Conservation (phyloP, 2,797 vertebrate species). For the Pangasius macronema region DNA sequence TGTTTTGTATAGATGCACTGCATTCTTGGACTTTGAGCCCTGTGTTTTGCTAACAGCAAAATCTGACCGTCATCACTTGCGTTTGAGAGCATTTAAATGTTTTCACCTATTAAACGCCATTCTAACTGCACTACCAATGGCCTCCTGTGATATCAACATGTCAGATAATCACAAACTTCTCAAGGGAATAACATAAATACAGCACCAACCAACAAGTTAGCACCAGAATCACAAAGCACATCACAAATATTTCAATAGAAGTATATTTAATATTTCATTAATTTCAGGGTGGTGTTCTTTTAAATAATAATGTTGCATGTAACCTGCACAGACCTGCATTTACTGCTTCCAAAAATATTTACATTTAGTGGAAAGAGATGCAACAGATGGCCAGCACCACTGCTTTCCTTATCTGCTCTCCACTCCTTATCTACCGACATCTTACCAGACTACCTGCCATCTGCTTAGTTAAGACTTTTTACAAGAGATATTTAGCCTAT, state of each 20-base stretch:
- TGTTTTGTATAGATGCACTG: neutral
- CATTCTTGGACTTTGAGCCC: neutral
- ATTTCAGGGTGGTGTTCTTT: neutral
- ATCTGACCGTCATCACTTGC: neutral
- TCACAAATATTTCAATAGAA: no score
- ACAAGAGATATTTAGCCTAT: neutral
- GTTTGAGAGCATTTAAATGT: neutral
- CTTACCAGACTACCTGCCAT: slow-evolving; percentile 14
- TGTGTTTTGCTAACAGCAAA: neutral
- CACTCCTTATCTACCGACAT: neutral
- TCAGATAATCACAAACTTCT: neutral
- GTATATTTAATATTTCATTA: neutral
- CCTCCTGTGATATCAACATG: neutral
- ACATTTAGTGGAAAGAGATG: slow-evolving; percentile 56
- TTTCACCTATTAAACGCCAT: neutral
- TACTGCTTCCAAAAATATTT: slow-evolving; percentile 66
- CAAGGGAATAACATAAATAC: neutral
- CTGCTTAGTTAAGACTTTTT: neutral
- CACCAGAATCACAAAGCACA: neutral
- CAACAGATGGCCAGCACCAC: slow-evolving; percentile 71
- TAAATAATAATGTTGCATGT: neutral
- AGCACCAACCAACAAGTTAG: neutral
- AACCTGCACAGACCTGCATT: slow-evolving; percentile 45
- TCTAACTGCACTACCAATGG: neutral
- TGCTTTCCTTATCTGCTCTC: slow-evolving; percentile 58